Conservation (phyloP, 2,113 vertebrate species). For the Clupea harengus region DNA sequence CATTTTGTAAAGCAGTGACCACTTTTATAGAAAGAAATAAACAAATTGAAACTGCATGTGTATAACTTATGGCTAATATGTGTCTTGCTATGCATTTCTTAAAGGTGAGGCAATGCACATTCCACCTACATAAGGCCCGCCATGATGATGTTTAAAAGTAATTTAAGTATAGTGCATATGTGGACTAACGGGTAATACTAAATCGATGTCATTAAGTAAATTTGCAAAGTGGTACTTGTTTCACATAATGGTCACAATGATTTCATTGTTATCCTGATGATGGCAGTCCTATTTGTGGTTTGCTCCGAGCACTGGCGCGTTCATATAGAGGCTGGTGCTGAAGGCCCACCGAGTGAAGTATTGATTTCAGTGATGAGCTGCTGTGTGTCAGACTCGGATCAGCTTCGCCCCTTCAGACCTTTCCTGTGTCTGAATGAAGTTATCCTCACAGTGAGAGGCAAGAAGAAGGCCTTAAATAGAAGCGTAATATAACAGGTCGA, state of each 20-base stretch:
- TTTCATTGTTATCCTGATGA: not conserved
- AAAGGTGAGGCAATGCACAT: not conserved
- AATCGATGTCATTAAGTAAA: not conserved
- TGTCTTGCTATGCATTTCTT: not conserved
- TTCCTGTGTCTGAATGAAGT: too few species aligned
- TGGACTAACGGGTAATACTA: not conserved
- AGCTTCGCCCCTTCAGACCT: too few species aligned
- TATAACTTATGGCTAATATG: not conserved
- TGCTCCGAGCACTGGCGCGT: not conserved
- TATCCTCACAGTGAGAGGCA: too few species aligned
- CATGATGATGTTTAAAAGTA: not conserved
- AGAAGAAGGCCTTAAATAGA: too few species aligned
- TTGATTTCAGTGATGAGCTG: slow-evolving; percentile 30
- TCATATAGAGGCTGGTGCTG: not conserved
- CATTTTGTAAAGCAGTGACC: not conserved
- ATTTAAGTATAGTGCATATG: not conserved
- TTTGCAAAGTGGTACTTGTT: not conserved
- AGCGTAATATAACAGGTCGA: too few species aligned
- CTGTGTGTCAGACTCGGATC: not conserved
- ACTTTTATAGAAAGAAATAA: not conserved
- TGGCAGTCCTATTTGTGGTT: not conserved
- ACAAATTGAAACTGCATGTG: not conserved
- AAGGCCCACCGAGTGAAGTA: slow-evolving; percentile 27
- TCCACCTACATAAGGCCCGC: too few species aligned
- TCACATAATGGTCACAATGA: not conserved